Evolutionary conservation across 2,113 vertebrate genomes (phyloP).

Genomic region (Daphoenositta chrysoptera): DNA sequence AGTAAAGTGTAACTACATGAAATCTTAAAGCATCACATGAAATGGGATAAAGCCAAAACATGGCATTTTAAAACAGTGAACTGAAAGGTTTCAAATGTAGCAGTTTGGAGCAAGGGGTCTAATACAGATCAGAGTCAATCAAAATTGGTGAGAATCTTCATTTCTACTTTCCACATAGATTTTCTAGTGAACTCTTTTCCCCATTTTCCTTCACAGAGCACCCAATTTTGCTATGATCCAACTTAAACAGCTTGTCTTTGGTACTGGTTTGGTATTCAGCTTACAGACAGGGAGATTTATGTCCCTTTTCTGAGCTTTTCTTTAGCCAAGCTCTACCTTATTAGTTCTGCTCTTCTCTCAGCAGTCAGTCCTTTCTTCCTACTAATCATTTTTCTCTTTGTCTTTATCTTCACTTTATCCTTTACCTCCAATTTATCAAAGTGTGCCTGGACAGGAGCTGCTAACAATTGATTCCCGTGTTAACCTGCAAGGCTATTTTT

Average conservation of each 20-base stretch:
- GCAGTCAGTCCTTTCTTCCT: not conserved
- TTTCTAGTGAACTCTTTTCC: not conserved
- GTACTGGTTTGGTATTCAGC: not conserved
- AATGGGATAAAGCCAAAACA: not conserved
- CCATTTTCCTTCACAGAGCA: not conserved
- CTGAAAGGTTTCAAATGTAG: not conserved
- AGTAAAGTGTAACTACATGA: not conserved
- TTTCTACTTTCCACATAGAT: not conserved
- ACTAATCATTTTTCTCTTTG: not conserved
- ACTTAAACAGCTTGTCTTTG: not conserved
- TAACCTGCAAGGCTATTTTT: not conserved
- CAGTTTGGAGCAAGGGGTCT: accelerated
- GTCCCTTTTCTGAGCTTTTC: not conserved
- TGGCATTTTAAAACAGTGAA: not conserved
- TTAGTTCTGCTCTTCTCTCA: not conserved
- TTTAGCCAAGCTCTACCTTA: not conserved
- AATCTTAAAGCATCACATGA: not conserved
- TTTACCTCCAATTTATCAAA: not conserved
- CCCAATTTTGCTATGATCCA: not conserved
- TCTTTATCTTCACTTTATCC: not conserved
- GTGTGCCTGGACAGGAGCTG: not conserved
- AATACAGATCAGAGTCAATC: not conserved
- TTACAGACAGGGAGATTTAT: not conserved
- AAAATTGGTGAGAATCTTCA: not conserved
- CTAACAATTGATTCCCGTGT: not conserved